Evolutionary conservation across 1,140 invertebrate genomes (phyloP).

Genomic region (Drosophila ercepeae): DNA sequence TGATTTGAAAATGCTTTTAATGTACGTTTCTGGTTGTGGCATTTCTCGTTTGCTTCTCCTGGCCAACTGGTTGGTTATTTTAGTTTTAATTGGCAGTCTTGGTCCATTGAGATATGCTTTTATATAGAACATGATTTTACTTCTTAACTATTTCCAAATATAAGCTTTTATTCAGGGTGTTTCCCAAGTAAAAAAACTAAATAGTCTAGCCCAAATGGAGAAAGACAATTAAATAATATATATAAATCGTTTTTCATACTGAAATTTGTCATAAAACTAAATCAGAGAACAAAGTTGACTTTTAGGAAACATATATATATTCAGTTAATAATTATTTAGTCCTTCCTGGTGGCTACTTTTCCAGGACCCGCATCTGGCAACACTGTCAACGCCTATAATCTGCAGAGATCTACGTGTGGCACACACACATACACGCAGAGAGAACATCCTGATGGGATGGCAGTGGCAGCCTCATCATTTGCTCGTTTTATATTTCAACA

Average conservation of each 20-base stretch:
- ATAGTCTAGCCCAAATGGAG: too few species aligned
- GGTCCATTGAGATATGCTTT: neutral
- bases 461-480: slow-evolving; percentile 64
- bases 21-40: neutral
- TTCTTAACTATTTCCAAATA: neutral
- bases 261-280: too few species aligned
- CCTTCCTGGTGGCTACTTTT: neutral
- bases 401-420: slow-evolving; percentile 37
- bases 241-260: too few species aligned
- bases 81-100: neutral
- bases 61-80: neutral
- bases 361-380: slow-evolving; percentile 35
- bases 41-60: neutral
- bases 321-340: neutral
- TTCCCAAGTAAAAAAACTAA: too few species aligned
- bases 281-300: neutral
- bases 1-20: slow-evolving; percentile 37
- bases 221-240: too few species aligned
- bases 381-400: slow-evolving; percentile 55
- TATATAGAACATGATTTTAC: neutral
- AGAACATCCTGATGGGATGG: slow-evolving; percentile 37
- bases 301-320: neutral
- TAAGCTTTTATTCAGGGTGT: too few species aligned
- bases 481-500: slow-evolving; percentile 74
- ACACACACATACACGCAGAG: slow-evolving; percentile 8